These are phyloP conservation scores for Catamblyrhynchus diadema DNA, from an alignment of 2,797 vertebrate genomes.

Conservation along the genomic window DNA sequence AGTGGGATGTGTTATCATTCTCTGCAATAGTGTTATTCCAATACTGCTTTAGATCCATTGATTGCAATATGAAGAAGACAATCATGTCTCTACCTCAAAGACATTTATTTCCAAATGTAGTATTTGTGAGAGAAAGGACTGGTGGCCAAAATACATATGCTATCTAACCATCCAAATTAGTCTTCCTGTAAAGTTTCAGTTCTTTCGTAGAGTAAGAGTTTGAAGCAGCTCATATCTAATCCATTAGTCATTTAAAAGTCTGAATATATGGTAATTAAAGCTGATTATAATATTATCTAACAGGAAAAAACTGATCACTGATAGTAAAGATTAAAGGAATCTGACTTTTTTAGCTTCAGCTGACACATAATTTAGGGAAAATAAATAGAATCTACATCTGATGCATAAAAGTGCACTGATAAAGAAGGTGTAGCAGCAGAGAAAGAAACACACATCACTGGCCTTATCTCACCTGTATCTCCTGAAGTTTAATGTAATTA, in stretches of 20 bases:
- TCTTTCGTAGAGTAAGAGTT: neutral
- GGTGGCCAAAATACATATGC: neutral
- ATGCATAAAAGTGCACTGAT: neutral
- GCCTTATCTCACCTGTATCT: neutral
- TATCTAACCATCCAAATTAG: neutral
- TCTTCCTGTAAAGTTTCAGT: neutral
- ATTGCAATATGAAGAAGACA: neutral
- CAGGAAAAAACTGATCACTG: neutral
- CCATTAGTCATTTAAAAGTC: neutral
- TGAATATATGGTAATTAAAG: neutral
- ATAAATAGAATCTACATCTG: neutral
- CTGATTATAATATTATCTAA: neutral
- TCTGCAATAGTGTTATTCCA: neutral
- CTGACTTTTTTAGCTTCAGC: neutral
- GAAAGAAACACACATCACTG: neutral
- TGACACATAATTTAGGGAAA: neutral
- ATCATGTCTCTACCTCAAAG: neutral
- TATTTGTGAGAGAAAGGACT: neutral
- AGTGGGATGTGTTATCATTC: neutral
- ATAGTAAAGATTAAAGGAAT: neutral
- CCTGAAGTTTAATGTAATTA: neutral
- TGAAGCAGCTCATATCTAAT: neutral
- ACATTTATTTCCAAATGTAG: neutral
- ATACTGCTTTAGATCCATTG: neutral
- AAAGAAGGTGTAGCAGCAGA: neutral